Conservation (phyloP, 53 echinoderm and acorn worm species). For the Mesocentrotus franciscanus region DNA sequence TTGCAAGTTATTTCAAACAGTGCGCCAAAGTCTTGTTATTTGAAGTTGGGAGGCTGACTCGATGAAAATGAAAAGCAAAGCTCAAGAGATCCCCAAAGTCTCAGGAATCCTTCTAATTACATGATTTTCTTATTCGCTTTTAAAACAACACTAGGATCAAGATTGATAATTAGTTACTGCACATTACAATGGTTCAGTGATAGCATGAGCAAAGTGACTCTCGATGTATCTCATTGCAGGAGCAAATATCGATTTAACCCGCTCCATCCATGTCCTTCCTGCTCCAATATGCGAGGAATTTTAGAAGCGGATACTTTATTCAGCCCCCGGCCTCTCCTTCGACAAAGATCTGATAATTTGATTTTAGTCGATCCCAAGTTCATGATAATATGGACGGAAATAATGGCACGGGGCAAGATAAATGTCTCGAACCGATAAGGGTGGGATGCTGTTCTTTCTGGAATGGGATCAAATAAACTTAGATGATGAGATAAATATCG, state of each 20-base stretch:
- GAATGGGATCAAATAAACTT: not conserved
- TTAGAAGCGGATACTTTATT: not conserved
- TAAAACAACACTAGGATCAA: not conserved
- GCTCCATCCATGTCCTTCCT: not conserved
- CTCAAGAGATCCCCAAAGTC: too few species aligned
- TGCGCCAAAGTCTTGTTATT: not conserved
- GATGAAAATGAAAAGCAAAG: not conserved
- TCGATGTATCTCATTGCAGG: not conserved
- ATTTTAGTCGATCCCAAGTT: not conserved
- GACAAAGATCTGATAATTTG: not conserved
- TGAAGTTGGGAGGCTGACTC: not conserved
- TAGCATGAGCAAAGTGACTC: not conserved
- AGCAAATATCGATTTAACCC: not conserved
- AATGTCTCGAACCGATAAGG: not conserved
- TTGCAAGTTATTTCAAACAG: not conserved
- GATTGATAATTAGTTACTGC: not conserved
- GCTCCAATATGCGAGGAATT: not conserved
- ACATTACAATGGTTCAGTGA: not conserved
- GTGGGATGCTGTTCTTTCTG: not conserved
- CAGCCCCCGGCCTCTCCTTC: not conserved
- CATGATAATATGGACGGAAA: too few species aligned
- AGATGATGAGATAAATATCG: too few species aligned
- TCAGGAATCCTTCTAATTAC: too few species aligned
- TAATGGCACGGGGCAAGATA: too few species aligned
- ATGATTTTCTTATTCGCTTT: not conserved